phyloP scores from a whole-genome alignment of 2,113 vertebrate genomes.

The Pangasianodon gigas region DNA sequence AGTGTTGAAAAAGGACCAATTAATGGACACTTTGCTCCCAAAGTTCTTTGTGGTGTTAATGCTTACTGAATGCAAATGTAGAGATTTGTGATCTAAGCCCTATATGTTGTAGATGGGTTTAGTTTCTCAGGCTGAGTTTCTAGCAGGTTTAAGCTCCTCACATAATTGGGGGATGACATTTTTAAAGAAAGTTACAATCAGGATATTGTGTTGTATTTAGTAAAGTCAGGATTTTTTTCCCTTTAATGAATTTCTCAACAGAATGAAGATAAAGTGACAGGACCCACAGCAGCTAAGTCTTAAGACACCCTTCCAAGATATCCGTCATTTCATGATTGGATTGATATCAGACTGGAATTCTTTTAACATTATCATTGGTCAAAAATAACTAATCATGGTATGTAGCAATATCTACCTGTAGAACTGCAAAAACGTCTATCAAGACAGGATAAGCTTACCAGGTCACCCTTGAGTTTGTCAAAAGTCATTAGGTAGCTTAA shows the following conservation, averaged over 20 bases:
- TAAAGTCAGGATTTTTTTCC: no score
- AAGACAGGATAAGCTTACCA: background rate
- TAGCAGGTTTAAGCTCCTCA: background rate
- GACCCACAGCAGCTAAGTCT: background rate
- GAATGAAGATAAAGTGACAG: background rate
- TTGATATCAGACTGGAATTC: background rate
- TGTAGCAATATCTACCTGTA: background rate
- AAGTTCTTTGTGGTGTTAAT: background rate
- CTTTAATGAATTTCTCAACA: no score
- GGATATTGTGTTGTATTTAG: no score
- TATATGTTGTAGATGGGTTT: background rate
- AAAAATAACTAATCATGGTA: background rate
- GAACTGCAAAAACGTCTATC: background rate
- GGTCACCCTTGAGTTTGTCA: background rate
- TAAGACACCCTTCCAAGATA: background rate
- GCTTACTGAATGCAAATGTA: background rate
- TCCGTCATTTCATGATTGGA: background rate
- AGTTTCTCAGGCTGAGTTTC: background rate
- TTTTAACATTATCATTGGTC: background rate
- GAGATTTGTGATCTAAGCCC: background rate
- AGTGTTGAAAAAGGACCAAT: background rate
- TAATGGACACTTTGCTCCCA: background rate
- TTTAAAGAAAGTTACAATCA: no score
- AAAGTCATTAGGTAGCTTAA: background rate
- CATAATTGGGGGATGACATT: no score